A percentile compares a stretch with the other conserved stretches of the same genome.
phyloP scores from a whole-genome alignment of 2,888 invertebrate genomes.

The Apoderus coryli region DNA sequence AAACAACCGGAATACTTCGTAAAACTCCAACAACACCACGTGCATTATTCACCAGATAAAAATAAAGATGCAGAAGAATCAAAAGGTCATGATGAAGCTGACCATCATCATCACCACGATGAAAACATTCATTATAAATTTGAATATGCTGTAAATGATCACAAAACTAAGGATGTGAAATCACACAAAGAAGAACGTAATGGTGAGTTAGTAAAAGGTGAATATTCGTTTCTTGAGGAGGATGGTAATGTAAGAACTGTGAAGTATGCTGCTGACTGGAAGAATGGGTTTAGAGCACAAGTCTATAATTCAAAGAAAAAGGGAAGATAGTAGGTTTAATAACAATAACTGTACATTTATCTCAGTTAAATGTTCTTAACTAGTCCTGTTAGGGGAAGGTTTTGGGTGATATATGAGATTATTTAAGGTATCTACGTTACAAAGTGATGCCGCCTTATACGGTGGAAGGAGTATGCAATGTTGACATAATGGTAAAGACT shows the following conservation, averaged over 20 bases:
- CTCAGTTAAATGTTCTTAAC: too few relatives aligned
- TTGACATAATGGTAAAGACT: too few relatives aligned
- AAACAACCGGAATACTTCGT: too few relatives aligned
- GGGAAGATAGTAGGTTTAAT: too few relatives aligned
- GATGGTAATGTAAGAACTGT: slow-evolving; percentile 63
- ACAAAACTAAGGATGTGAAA: slow-evolving; percentile 59
- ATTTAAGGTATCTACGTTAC: too few relatives aligned
- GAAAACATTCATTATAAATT: slow-evolving; percentile 40
- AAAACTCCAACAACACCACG: too few relatives aligned
- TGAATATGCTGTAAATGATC: slow-evolving; percentile 59
- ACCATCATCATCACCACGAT: slow-evolving; percentile 14
- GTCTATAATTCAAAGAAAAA: slow-evolving; percentile 40
- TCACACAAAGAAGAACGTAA: slow-evolving; percentile 58
- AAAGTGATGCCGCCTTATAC: too few relatives aligned
- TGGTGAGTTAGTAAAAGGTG: slow-evolving; percentile 57
- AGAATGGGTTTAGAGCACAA: slow-evolving; percentile 62
- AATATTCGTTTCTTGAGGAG: slow-evolving; percentile 43
- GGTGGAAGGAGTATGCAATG: too few relatives aligned
- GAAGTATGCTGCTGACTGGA: slow-evolving; percentile 63
- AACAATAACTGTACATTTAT: too few relatives aligned
- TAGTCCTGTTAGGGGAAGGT: too few relatives aligned
- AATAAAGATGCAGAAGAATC: slow-evolving; percentile 9
- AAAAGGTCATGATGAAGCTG: slow-evolving; percentile 6
- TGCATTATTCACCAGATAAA: slow-evolving; percentile 8
- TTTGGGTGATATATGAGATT: too few relatives aligned